Base-by-base conservation (phyloP, 2,888 invertebrate species). In the Allolobophora icterica region DNA sequence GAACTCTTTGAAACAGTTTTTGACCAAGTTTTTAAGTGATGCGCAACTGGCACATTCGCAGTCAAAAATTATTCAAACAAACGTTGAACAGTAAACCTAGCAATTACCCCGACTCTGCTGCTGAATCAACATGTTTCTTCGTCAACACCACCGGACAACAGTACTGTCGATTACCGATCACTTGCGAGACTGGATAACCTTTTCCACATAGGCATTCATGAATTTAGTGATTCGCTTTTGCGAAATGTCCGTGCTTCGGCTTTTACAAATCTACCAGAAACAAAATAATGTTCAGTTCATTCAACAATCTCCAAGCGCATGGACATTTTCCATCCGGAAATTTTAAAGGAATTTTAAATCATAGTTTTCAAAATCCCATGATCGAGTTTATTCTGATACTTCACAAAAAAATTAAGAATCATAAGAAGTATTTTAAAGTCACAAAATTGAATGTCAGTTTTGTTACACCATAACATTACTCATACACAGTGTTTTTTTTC, bases 111-210 rank as follows among this genome's bases (percentile, higher is more conserved):
- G 8, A 71, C 30, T 71, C 71, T 30, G 71, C n/a, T 71, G 71
- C 71, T n/a, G 71, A 71, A 71, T 71, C 71, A 71, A n/a, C 71
- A n/a, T n/a, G 71, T 71, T 71, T n/a, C 71, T 71, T 71, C 71
- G n/a, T n/a, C 30, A n/a, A 2, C 8, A n/a, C 30, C 71, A 71
- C 71, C 8, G n/a, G n/a, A 6, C 71, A n/a, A n/a, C 52, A 21
- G 4, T 52, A 38, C 45, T 6, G 71, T 71, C 71, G 71, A 71
- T 71, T n/a, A 71, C 71, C 11, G 71, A n/a, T 71, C 71, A 71
- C n/a, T 87, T 38, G 38, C 87, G 87, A 87, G 87, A 87, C 87
- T 87, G 87, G 87, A 87, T 30, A 87, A 87, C 87, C 35, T 87
- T 87, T 35, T 87, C 87, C 87, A 87, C 87, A 17, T 87, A 87